A percentile compares a stretch with the other conserved stretches of the same genome.
These are phyloP conservation scores for Heliconius hewitsoni DNA, from an alignment of 1,140 invertebrate genomes.

Conservation along the genomic window DNA sequence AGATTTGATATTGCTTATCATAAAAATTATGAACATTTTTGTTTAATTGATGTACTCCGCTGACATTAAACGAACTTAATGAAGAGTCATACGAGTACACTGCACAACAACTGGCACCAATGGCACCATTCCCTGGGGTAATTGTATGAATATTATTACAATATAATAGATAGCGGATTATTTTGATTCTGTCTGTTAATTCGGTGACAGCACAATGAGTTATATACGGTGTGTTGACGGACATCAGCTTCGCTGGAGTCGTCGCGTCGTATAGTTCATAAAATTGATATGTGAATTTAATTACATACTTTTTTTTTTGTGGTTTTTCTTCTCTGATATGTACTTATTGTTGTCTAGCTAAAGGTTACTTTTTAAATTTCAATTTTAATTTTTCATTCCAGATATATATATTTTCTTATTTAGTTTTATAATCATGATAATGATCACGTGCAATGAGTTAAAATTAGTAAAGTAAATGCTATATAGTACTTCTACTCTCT, in stretches of 20 bases:
- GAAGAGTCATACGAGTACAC: neutral
- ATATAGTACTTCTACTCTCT: no score
- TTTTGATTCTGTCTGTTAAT: slow-evolving; percentile 75
- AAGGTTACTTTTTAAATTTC: neutral
- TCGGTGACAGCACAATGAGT: slow-evolving; percentile 74
- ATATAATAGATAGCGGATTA: slow-evolving; percentile 72
- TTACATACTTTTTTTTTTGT: neutral
- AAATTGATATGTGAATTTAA: neutral
- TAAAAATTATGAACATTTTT: neutral
- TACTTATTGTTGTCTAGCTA: no score
- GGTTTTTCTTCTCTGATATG: neutral
- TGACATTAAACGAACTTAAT: neutral
- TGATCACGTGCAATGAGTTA: no score
- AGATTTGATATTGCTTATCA: neutral
- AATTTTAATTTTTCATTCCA: no score
- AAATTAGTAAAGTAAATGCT: no score
- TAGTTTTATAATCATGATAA: no score
- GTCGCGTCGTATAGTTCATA: slow-evolving; percentile 30
- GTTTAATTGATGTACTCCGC: neutral
- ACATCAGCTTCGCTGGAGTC: slow-evolving; percentile 49
- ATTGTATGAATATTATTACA: slow-evolving; percentile 61
- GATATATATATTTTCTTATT: no score
- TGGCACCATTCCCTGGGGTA: slow-evolving; percentile 58
- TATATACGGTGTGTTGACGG: slow-evolving; percentile 60
- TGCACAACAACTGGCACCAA: slow-evolving; percentile 21